Conservation (phyloP, 2,113 vertebrate genomes). For the Cervus canadensis region DNA sequence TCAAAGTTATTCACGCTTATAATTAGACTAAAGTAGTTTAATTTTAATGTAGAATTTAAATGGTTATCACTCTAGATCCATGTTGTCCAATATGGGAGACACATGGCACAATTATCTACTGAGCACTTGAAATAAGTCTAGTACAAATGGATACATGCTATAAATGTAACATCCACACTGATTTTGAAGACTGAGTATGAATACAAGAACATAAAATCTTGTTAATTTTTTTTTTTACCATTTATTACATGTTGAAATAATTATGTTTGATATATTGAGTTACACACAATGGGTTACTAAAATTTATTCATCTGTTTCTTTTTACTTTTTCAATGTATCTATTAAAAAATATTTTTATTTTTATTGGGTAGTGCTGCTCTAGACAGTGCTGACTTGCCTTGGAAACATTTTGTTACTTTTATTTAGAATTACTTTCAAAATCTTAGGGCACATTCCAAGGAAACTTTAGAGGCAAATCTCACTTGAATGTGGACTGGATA, state of each 20-base stretch:
- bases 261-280: not conserved
- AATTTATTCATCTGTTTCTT: not conserved
- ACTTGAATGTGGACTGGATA: not conserved
- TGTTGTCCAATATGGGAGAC: not conserved
- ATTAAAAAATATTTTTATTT: slow-evolving; percentile 11
- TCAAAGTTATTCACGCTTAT: not conserved
- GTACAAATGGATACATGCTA: not conserved
- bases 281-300: slow-evolving; percentile 13
- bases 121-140: not conserved
- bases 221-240: not conserved
- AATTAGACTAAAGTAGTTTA: not conserved
- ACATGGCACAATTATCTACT: not conserved
- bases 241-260: not conserved
- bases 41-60: not conserved
- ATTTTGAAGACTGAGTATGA: not conserved
- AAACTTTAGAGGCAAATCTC: slow-evolving; percentile 22
- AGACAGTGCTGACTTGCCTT: slow-evolving; percentile 11
- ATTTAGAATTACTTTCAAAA: slow-evolving; percentile 49
- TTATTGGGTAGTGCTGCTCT: not conserved
- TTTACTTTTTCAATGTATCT: not conserved
- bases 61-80: not conserved
- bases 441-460: not conserved
- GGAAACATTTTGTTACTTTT: slow-evolving; percentile 23
- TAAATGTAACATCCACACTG: not conserved
- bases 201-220: not conserved